phyloP scores from a whole-genome alignment of 1,140 invertebrate genomes.

The Phortica variegata region DNA sequence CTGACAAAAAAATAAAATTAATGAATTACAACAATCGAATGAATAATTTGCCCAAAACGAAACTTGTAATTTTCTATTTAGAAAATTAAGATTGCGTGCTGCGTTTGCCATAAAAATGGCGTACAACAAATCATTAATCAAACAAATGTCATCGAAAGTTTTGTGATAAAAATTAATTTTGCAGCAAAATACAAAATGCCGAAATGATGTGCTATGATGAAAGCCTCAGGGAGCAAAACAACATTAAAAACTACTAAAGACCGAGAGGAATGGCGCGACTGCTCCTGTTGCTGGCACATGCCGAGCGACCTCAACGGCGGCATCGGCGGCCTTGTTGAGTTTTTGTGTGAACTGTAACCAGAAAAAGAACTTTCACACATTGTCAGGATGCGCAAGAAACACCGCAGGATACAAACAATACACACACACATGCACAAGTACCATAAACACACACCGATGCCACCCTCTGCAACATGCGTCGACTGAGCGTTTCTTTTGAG shows the following conservation, averaged over 20 bases:
- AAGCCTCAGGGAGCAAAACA: constrained; percentile 41
- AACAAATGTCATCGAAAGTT: constrained; percentile 47
- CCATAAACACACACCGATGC: constrained; percentile 9
- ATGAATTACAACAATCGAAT: too few species aligned
- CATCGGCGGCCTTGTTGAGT: constrained; percentile 14
- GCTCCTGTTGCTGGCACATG: constrained; percentile 48
- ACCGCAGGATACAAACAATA: constrained; percentile 45
- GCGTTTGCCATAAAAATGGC: too few species aligned
- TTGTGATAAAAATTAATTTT: constrained; percentile 51
- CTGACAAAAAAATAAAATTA: too few species aligned
- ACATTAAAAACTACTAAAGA: constrained; percentile 53
- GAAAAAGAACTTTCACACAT: constrained; percentile 53
- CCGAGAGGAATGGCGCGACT: constrained; percentile 8
- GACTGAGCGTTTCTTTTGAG: too few species aligned
- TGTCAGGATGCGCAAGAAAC: constrained; percentile 47
- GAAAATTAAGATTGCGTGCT: too few species aligned
- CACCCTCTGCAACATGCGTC: constrained; percentile 2
- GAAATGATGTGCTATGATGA: constrained; percentile 4
- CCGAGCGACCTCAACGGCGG: constrained; percentile 20
- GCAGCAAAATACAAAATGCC: constrained; percentile 34
- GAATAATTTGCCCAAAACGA: too few species aligned
- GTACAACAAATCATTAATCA: constrained; percentile 51
- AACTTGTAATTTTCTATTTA: too few species aligned
- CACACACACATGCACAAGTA: constrained; percentile 7
- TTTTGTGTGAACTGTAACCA: constrained; percentile 7